A percentile compares a stretch with the other conserved stretches of the same genome.
These are phyloP conservation scores for Istiophorus platypterus DNA, from an alignment of 2,113 vertebrate genomes.

Conservation along the genomic window DNA sequence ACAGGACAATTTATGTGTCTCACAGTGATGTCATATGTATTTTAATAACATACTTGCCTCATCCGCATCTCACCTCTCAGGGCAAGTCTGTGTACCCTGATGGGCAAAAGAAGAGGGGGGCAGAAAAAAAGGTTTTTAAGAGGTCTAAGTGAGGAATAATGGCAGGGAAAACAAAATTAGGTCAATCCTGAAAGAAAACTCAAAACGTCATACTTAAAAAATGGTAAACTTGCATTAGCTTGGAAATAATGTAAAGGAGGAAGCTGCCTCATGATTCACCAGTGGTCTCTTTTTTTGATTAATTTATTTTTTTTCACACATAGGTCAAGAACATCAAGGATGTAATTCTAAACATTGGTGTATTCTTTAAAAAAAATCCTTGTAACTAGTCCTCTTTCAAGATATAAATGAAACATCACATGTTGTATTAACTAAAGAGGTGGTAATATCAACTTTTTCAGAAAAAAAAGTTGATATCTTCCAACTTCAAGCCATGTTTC, in stretches of 20 bases:
- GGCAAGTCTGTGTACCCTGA: conserved; percentile 49
- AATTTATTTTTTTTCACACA: background rate
- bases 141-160: conserved; percentile 56
- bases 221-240: conserved; percentile 36
- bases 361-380: background rate
- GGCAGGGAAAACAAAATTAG: conserved; percentile 52
- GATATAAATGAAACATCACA: no score
- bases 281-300: background rate
- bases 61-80: conserved; percentile 75
- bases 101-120: conserved; percentile 36
- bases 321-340: background rate
- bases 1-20: conserved; percentile 48
- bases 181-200: conserved; percentile 28
- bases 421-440: no score
- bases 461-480: no score
- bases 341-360: background rate
- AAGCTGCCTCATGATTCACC: conserved; percentile 10
- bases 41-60: conserved; percentile 80
- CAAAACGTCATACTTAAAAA: conserved; percentile 22
- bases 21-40: conserved; percentile 68
- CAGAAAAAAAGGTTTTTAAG: conserved; percentile 73
- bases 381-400: no score
- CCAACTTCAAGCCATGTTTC: no score
- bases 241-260: conserved; percentile 18
- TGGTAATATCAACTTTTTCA: no score